Percentiles rank a stretch among this genome's conserved stretches.
Evolutionary conservation across 2,113 vertebrate species (phyloP).

Genomic region (Leptocoma aspasia): DNA sequence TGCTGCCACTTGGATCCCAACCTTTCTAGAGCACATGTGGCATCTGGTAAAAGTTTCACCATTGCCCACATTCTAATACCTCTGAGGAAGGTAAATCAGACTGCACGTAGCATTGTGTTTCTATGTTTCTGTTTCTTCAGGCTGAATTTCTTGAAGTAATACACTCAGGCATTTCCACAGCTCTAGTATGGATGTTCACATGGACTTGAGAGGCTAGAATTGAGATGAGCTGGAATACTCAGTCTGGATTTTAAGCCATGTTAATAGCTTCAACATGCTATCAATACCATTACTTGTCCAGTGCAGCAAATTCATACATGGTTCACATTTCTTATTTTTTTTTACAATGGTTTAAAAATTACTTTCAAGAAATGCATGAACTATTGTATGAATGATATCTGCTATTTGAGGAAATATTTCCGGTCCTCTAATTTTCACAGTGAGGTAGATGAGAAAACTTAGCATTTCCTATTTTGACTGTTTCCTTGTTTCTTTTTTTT

Average conservation of each 20-base stretch:
- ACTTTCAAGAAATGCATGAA: conserved; percentile 6
- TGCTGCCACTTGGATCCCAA: neutral
- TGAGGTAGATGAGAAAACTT: conserved; percentile 13
- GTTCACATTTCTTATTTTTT: neutral
- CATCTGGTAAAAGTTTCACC: neutral
- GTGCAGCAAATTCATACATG: neutral
- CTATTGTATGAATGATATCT: neutral
- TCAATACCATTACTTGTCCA: neutral
- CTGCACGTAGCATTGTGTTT: neutral
- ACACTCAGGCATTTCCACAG: neutral
- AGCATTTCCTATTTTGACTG: conserved; percentile 65
- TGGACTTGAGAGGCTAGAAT: neutral
- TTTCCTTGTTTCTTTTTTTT: neutral
- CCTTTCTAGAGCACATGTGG: neutral
- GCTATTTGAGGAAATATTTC: neutral
- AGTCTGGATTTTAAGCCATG: neutral
- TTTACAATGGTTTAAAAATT: neutral
- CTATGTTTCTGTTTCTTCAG: neutral
- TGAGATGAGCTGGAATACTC: neutral
- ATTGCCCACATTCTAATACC: fast-evolving
- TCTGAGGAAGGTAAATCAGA: neutral
- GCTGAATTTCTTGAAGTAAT: neutral
- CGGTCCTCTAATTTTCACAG: neutral
- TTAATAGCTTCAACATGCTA: neutral
- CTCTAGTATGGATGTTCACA: neutral